phyloP scores from a whole-genome alignment of 2,113 vertebrate species.

The Salminus brasiliensis region DNA sequence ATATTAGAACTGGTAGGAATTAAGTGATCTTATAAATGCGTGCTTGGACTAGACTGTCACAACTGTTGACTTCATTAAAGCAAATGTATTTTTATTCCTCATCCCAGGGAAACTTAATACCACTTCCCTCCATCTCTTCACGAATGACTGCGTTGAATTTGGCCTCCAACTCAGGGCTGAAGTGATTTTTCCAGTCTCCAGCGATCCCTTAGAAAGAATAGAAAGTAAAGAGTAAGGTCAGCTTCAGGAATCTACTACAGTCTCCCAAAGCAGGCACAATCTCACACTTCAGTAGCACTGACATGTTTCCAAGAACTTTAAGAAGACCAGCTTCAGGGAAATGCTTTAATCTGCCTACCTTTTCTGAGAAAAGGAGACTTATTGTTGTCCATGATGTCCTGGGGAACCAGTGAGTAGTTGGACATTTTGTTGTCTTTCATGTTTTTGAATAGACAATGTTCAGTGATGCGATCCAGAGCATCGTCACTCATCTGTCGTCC shows the following conservation, averaged over 20 bases:
- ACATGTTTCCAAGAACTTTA: no score
- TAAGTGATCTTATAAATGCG: no score
- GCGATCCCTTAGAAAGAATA: slow-evolving; percentile 66
- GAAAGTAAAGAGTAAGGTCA: background rate
- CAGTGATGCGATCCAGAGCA: slow-evolving; percentile 64
- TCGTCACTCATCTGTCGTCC: slow-evolving; percentile 64
- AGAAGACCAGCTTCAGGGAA: background rate
- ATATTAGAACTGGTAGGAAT: no score
- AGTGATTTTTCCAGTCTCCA: slow-evolving; percentile 83
- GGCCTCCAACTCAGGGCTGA: slow-evolving; percentile 70
- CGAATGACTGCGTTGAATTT: slow-evolving; percentile 67
- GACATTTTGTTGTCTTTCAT: slow-evolving; percentile 80
- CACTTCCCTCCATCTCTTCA: slow-evolving; percentile 70
- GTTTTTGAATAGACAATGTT: slow-evolving; percentile 70
- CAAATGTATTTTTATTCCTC: no score
- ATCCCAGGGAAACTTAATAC: slow-evolving; percentile 70
- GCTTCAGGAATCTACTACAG: background rate
- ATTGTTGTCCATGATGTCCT: slow-evolving; percentile 53
- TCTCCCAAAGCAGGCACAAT: background rate
- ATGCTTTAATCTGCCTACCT: background rate
- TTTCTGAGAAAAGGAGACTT: slow-evolving; percentile 72
- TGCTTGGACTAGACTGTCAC: no score
- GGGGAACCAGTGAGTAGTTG: slow-evolving; percentile 69
- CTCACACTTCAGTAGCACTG: background rate
- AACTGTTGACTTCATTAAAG: no score